Evolutionary conservation across 2,888 invertebrate species (phyloP), one percentile per base, ranked within the genome.

Genomic region (Cactoblastis cactorum): DNA sequence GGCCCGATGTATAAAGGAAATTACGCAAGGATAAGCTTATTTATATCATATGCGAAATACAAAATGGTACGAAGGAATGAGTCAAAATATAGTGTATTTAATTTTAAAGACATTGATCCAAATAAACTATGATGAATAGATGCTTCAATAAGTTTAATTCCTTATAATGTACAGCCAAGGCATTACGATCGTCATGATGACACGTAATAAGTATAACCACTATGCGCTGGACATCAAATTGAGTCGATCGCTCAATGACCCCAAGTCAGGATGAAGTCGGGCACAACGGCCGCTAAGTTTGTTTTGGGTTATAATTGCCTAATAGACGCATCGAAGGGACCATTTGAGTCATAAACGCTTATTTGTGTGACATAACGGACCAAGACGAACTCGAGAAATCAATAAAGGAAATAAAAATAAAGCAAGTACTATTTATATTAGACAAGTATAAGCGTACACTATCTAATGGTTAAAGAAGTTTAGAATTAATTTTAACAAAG

Each of bases 191-290:
- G 58, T 69, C 61, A 80, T 78, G 57, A 51, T 59, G 59, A 75
- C 60, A 83, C 74, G 80, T 76, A 83, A 80, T 80, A 66, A 61
- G 58, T 53, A 58, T 57, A 49, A 46, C 51, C 45, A 49, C 45
- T 33, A 38, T 41, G 52, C 46, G 49, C 28, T 51, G 51, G 53
- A 41, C 51, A 51, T 54, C 79, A 79, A 81, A 80, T 82, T 78
- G 71, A 77, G 76, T 68, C 77, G 78, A 77, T 74, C 80, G 84
- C 84, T 67, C 86, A 78, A 74, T 85, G 87, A 87, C 87, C 87
- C 77, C 82, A 67, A 58, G 59, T 63, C 61, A 62, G 67, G 69
- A 67, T 67, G 70, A 71, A 68, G 65, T 61, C 68, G 43, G 39
- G 22, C 39, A 22, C 12, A n/a, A 9, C 61, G 62, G 66, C 56